phyloP scores from a whole-genome alignment of 1,140 invertebrate genomes.

The Polypedilum vanderplanki region DNA sequence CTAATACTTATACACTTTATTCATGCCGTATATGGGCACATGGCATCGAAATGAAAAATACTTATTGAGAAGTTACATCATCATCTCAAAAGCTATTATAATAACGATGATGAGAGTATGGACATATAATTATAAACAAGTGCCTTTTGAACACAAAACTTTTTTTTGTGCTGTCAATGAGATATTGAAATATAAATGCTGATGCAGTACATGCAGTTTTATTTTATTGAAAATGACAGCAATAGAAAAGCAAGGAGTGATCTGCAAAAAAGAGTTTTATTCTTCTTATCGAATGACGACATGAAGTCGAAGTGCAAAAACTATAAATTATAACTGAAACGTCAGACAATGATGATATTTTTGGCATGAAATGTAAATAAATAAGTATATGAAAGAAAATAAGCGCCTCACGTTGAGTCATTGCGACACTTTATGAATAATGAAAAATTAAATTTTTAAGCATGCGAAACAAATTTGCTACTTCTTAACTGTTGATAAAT shows the following conservation, averaged over 20 bases:
- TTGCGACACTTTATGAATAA: not conserved
- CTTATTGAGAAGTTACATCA: constrained; percentile 9
- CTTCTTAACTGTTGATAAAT: no score
- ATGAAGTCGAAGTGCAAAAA: not conserved
- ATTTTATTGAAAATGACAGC: not conserved
- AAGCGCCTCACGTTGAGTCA: not conserved
- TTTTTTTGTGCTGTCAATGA: not conserved
- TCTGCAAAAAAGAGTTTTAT: not conserved
- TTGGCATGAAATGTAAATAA: constrained; percentile 16
- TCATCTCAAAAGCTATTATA: not conserved
- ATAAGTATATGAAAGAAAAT: not conserved
- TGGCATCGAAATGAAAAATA: not conserved
- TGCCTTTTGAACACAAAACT: not conserved
- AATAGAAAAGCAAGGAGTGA: no score
- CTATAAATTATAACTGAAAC: not conserved
- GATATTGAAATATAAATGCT: not conserved
- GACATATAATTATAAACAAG: not conserved
- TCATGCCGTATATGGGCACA: not conserved
- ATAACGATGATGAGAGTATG: not conserved
- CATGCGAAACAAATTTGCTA: no score
- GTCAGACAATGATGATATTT: not conserved
- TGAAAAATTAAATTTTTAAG: not conserved
- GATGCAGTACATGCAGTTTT: not conserved
- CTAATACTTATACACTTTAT: no score
- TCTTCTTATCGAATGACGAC: constrained; percentile 4